Base-by-base conservation (phyloP, 2,888 invertebrate species). In the Miltochrista miniata region DNA sequence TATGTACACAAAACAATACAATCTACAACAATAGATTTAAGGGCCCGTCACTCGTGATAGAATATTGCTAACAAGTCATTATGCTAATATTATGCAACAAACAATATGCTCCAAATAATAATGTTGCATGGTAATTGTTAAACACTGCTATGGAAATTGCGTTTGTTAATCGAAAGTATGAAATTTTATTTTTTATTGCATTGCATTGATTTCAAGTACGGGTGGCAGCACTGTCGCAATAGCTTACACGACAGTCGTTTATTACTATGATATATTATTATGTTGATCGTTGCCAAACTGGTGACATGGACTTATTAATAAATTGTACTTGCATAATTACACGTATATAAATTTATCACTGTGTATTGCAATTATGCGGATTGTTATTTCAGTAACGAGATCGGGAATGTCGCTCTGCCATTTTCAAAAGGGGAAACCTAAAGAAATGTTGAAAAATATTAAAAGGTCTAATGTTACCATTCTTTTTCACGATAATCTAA, bases 31-130 rank as follows among this genome's bases (percentile, higher is more conserved):
- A 61, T 53, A 36, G 39, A 36, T 34, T 36, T n/a, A 18, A 50
- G 47, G 46, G 41, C 57, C 51, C 11, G 14, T 13, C 49, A 34
- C 29, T 61, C 62, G 42, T 59, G 56, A 68, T 62, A 59, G 56
- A 68, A 70, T 62, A 65, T 60, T 69, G 64, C 66, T 62, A 64
- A 60, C 59, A 62, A 54, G 61, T 59, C 47, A 68, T 72, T 73
- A 75, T 70, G 61, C 45, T 70, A 74, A 24, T 70, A 74, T 79
- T 76, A 68, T 66, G 71, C 72, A 72, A 65, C 54, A 64, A 69
- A 72, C 64, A 74, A 70, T 64, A 51, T 54, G 59, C 53, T 57
- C 62, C 55, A 53, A 69, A 70, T 70, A 56, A 59, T 58, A 53
- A 61, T 58, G 49, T 57, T 58, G 52, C 60, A 61, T 45, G 46